Base-by-base conservation (phyloP, 2,113 vertebrate species). In the Oncorhynchus keta region DNA sequence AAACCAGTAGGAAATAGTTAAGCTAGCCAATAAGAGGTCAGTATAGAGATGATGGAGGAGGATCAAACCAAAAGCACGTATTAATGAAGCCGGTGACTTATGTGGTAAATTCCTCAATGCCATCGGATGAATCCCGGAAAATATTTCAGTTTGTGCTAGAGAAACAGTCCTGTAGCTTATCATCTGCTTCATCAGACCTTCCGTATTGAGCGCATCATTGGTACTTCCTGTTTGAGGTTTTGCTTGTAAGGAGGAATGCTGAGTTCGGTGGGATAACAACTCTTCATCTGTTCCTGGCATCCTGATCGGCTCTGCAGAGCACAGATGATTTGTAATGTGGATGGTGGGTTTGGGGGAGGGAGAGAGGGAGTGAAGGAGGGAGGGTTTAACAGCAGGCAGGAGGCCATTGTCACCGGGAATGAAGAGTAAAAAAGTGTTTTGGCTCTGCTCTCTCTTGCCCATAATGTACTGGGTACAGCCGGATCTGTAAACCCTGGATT, bases 201-300 rank as follows among this genome's bases (percentile, higher is more conserved):
- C 39, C 39, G 9, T 12, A 12, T 45, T 45, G 39, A 45, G 39
- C 39, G 2, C 9, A 9, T 45, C 39, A 45, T 9, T 45, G 39
- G 39, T 45, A 45, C 39, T 11, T 45, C 39, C 39, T 45, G 39
- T 45, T 11, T 45, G 39, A 45, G 39, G 3, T 45, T 45, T 45
- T 45, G 39, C 39, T 3, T 45, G 39, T 45, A 45, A 45, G 39
- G 9, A 45, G 39, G 39, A 45, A 57, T 57, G 20, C 18, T 57
- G 16, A 57, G 20, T 20, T 14, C 20, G 55, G 55, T 57, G 55
- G 55, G 55, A 57, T 2, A 57, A 57, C 55, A 57, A 20, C 55
- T 1, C 55, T 57, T 57, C 20, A 57, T 57, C 55, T 80, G 81
- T 84, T 83, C 83, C 83, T 84, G 76, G 79, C 77, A 16, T 72